phyloP scores from a whole-genome alignment of 2,888 invertebrate genomes.

The Gymnocheta viridis region DNA sequence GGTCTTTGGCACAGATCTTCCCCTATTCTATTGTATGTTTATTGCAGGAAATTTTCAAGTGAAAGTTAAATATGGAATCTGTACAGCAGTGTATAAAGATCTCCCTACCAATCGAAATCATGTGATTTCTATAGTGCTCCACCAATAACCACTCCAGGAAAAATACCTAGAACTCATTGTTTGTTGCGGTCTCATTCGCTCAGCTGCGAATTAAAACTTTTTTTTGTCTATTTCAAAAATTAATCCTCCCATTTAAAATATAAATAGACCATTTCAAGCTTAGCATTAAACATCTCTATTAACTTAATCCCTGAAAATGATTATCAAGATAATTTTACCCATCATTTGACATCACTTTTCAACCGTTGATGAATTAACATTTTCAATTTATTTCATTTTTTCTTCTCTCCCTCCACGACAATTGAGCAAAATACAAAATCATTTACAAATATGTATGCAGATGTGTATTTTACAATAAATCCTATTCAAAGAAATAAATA shows the following conservation, averaged over 20 bases:
- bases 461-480: constrained; percentile 45
- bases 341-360: constrained; percentile 79
- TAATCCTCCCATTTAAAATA: background rate
- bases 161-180: too few species aligned
- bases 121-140: too few species aligned
- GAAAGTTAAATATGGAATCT: too few species aligned
- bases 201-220: too few species aligned
- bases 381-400: constrained; percentile 47
- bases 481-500: constrained; percentile 74
- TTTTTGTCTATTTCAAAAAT: constrained; percentile 10
- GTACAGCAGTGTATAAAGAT: too few species aligned
- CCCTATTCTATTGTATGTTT: too few species aligned
- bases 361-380: constrained; percentile 74
- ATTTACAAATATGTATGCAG: constrained; percentile 73
- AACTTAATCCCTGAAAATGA: constrained; percentile 48
- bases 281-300: constrained; percentile 42
- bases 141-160: too few species aligned
- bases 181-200: too few species aligned
- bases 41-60: too few species aligned
- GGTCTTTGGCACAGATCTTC: too few species aligned
- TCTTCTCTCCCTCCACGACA: background rate
- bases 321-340: constrained; percentile 71
- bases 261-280: constrained; percentile 5
- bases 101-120: too few species aligned
- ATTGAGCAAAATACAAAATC: constrained; percentile 71